Evolutionary conservation across 2,113 vertebrate genomes (phyloP).

Genomic region (Hemicordylus capensis): DNA sequence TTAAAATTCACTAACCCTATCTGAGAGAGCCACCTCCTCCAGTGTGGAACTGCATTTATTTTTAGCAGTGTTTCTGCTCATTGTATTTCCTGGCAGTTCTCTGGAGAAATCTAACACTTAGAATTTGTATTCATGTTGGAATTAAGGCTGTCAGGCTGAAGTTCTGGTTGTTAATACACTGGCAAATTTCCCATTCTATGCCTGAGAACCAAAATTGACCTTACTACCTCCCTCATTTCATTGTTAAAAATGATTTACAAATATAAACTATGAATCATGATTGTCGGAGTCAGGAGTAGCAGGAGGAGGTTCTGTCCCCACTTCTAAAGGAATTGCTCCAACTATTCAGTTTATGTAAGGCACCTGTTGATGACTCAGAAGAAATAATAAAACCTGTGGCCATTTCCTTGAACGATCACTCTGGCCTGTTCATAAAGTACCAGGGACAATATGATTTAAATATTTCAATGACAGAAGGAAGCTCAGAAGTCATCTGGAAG

Average conservation of each 20-base stretch:
- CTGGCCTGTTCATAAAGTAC: not conserved
- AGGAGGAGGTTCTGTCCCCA: fast-evolving
- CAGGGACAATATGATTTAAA: not conserved
- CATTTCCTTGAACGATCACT: not conserved
- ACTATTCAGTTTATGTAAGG: not conserved
- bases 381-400: not conserved
- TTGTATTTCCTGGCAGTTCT: conserved; percentile 44
- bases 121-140: conserved; percentile 37
- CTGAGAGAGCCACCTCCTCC: not conserved
- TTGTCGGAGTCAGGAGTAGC: not conserved
- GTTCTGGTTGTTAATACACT: conserved; percentile 53
- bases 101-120: conserved; percentile 34
- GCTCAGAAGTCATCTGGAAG: not conserved
- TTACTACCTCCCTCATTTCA: conserved; percentile 3
- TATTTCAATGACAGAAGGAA: not conserved
- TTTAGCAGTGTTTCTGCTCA: conserved; percentile 3
- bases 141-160: conserved; percentile 43
- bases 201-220: conserved; percentile 28
- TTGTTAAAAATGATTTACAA: conserved; percentile 31
- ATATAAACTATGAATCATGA: not conserved
- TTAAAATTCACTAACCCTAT: conserved; percentile 21
- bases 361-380: not conserved
- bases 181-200: conserved; percentile 43
- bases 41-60: conserved; percentile 18
- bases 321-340: not conserved